Conservation (phyloP, 2,113 vertebrate genomes). For the Vombatus ursinus region DNA sequence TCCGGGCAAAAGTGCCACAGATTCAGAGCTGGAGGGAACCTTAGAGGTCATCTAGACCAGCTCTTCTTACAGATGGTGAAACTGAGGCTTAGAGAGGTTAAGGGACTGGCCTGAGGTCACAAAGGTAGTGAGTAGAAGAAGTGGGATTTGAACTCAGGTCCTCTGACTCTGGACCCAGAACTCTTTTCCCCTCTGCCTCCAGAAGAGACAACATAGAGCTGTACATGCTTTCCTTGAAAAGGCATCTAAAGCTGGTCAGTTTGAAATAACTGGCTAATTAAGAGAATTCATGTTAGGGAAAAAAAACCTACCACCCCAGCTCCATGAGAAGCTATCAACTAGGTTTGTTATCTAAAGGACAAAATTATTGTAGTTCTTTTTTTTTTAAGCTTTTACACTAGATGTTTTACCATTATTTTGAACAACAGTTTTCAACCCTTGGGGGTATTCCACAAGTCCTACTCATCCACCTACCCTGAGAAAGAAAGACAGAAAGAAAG, state of each 20-base stretch:
- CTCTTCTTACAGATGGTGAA: no score
- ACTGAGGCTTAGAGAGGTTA: no score
- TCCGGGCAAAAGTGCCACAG: no score
- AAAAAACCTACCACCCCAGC: not conserved
- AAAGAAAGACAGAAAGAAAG: no score
- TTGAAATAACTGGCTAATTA: not conserved
- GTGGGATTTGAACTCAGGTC: not conserved
- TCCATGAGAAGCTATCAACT: not conserved
- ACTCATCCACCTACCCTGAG: not conserved
- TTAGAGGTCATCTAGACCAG: not conserved
- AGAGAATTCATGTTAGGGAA: not conserved
- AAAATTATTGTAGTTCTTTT: not conserved
- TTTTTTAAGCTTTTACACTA: not conserved
- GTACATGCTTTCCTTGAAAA: not conserved
- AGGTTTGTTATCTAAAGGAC: not conserved
- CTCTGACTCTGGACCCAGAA: no score
- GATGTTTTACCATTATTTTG: not conserved
- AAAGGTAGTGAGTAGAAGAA: no score
- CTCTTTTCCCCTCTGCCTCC: not conserved
- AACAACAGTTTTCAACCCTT: not conserved
- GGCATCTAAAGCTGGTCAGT: not conserved
- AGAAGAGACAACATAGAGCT: not conserved
- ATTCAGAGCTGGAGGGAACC: no score
- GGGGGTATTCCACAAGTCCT: not conserved
- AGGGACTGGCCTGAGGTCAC: no score